These are phyloP conservation scores for Chelidonichthys spinosus DNA, from an alignment of 2,797 vertebrate species.

Conservation along the genomic window DNA sequence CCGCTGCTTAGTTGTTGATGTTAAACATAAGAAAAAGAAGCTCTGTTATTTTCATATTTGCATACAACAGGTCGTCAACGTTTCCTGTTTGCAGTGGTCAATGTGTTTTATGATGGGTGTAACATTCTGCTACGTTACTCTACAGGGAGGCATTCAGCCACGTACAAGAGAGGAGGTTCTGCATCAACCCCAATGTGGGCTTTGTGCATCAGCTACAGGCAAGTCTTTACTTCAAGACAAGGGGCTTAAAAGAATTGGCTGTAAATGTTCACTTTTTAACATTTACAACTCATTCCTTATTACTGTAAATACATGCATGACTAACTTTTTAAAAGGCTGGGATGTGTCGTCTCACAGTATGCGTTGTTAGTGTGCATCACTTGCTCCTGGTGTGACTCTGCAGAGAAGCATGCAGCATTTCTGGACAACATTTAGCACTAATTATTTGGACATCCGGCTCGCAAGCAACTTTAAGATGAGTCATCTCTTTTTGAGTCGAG, in stretches of 20 bases:
- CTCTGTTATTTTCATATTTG: not conserved
- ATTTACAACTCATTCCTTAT: not conserved
- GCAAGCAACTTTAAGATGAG: not conserved
- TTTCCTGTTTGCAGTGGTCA: not conserved
- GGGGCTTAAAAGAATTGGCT: not conserved
- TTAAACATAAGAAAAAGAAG: not conserved
- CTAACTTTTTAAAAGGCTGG: not conserved
- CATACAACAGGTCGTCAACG: too few species aligned
- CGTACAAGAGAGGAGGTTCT: slow-evolving; percentile 98
- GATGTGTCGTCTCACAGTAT: too few species aligned
- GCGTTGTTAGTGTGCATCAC: not conserved
- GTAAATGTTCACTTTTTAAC: too few species aligned
- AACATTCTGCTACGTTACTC: slow-evolving; percentile 12
- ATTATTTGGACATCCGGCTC: not conserved
- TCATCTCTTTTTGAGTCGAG: not conserved
- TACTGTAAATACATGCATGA: not conserved
- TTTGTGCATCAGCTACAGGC: slow-evolving; percentile 99
- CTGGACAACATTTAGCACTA: not conserved
- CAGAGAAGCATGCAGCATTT: not conserved
- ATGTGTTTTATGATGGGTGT: not conserved
- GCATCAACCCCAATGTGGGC: slow-evolving; percentile 99
- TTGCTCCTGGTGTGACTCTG: not conserved
- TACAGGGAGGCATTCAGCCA: slow-evolving; percentile 96
- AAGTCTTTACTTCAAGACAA: slow-evolving; percentile 15
- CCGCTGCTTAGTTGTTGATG: too few species aligned